Conservation (phyloP, 1,140 invertebrate species). For the Drosophila orena region DNA sequence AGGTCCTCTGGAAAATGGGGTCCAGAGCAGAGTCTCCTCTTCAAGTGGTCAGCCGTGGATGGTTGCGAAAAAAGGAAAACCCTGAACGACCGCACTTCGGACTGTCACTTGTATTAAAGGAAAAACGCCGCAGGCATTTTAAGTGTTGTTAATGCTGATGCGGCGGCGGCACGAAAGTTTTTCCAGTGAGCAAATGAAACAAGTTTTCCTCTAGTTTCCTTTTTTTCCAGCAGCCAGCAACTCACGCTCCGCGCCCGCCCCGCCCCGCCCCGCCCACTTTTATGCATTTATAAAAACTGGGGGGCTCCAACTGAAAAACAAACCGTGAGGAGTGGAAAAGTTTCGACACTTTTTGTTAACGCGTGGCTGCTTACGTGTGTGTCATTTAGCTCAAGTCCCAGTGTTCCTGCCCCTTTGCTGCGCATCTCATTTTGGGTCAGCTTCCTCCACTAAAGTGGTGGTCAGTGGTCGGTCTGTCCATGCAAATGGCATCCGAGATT, state of each 20-base stretch:
- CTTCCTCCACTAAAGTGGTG: slow-evolving; percentile 35
- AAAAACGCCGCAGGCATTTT: slow-evolving; percentile 80
- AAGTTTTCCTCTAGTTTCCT: slow-evolving; percentile 52
- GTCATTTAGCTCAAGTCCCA: slow-evolving; percentile 32
- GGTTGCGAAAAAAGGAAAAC: slow-evolving; percentile 29
- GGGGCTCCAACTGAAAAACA: slow-evolving; percentile 66
- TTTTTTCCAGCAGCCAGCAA: slow-evolving; percentile 27
- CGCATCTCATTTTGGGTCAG: slow-evolving; percentile 21
- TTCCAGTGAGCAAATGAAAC: slow-evolving; percentile 71
- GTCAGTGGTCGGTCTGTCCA: slow-evolving; percentile 19
- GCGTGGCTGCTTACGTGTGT: slow-evolving; percentile 60
- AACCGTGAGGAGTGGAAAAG: slow-evolving; percentile 46
- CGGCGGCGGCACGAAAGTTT: slow-evolving; percentile 64
- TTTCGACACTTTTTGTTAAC: slow-evolving; percentile 66
- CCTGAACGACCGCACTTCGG: slow-evolving; percentile 38
- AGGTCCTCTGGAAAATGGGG: slow-evolving; percentile 54
- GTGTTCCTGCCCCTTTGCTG: slow-evolving; percentile 5
- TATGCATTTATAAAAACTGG: slow-evolving; percentile 68
- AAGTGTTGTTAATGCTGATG: slow-evolving; percentile 78
- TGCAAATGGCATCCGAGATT: slow-evolving; percentile 27
- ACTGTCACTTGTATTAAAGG: slow-evolving; percentile 79
- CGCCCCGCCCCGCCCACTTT: slow-evolving; percentile 35
- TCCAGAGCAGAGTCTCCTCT: slow-evolving; percentile 29
- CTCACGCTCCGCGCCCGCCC: neutral
- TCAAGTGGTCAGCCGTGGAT: slow-evolving; percentile 59